Base-by-base conservation (phyloP, 2,113 vertebrate genomes). In the Actenoides lindsayi region DNA sequence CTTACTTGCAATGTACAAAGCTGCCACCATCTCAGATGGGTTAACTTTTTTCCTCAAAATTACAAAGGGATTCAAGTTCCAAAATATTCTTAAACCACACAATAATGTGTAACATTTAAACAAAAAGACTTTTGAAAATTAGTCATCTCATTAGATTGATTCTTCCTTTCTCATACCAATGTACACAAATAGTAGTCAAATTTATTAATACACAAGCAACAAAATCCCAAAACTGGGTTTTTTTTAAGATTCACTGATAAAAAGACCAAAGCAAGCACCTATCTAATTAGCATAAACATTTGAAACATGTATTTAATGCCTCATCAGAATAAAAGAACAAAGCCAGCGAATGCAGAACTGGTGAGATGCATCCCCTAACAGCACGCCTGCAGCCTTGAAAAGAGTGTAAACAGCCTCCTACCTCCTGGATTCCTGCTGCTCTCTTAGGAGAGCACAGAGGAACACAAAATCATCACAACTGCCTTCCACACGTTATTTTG, bases 241-340 rank as follows among this genome's bases (percentile, higher is more conserved):
- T 51, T 80, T 44, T 78, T 30, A 78, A 57, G 53, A 65, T 62
- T 68, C 54, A 35, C 62, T 53, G 63, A 69, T 31, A 42, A 64
- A 80, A 73, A 23, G 23, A 83, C 31, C 25, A 46, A 83, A 84
- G 83, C 37, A 88, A 92, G 65, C 25, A 84, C 44, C 71, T 82
- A 75, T 31, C 83, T 89, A 90, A 44, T 90, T 92, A 64, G 46
- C 95, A 93, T 76, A 78, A 94, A 71, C 80, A 82, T 64, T 56
- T 48, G 80, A 89, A 96, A 89, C 42, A 59, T 56, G 35, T 31
- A 84, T 90, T 78, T 90, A 95, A 71, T 84, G 89, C 57, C 90
- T 87, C 89, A 88, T 93, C 76, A 87, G 86, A 94, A 84, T 13
- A 87, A 33, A 83, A 93, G 86, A 92, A 92, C 73, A 92, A 97